Conservation (phyloP, 2,888 invertebrate species). For the Brenthis daphne region DNA sequence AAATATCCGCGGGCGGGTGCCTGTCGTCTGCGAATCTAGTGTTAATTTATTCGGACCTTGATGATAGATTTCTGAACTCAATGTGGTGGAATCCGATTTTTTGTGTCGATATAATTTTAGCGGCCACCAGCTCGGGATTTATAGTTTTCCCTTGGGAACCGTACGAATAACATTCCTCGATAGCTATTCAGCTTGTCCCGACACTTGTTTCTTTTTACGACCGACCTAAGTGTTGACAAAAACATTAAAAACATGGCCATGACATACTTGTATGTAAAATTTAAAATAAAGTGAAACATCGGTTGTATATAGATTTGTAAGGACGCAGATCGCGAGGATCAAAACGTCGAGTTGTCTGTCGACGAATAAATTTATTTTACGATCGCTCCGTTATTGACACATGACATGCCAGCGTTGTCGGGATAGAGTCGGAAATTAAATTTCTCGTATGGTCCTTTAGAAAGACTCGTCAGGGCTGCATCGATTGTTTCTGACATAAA, state of each 20-base stretch:
- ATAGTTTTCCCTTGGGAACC: conserved; percentile 36
- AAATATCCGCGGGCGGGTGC: conserved; percentile 34
- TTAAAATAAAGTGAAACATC: conserved; percentile 1
- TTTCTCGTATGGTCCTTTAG: conserved; percentile 64
- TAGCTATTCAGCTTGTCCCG: conserved; percentile 4
- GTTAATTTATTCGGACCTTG: conserved; percentile 45
- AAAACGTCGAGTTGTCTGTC: neutral
- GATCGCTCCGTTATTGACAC: conserved; percentile 39
- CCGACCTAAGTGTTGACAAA: conserved; percentile 5
- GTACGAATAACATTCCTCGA: conserved; percentile 6
- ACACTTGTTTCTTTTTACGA: conserved; percentile 13
- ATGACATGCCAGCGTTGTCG: conserved; percentile 39
- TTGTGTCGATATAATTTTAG: conserved; percentile 23
- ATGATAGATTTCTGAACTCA: conserved; percentile 37
- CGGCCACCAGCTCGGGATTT: conserved; percentile 29
- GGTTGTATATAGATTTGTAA: conserved; percentile 1
- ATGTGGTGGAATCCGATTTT: conserved; percentile 28
- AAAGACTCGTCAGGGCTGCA: conserved; percentile 49
- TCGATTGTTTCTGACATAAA: conserved; percentile 68
- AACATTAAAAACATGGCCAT: conserved; percentile 8
- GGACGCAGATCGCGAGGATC: conserved; percentile 21
- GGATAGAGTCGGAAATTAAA: conserved; percentile 56
- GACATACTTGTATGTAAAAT: neutral
- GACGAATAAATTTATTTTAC: conserved; percentile 37
- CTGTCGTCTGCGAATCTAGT: conserved; percentile 51